Evolutionary conservation across 2,797 vertebrate genomes (phyloP).

Genomic region (Falco columbarius): DNA sequence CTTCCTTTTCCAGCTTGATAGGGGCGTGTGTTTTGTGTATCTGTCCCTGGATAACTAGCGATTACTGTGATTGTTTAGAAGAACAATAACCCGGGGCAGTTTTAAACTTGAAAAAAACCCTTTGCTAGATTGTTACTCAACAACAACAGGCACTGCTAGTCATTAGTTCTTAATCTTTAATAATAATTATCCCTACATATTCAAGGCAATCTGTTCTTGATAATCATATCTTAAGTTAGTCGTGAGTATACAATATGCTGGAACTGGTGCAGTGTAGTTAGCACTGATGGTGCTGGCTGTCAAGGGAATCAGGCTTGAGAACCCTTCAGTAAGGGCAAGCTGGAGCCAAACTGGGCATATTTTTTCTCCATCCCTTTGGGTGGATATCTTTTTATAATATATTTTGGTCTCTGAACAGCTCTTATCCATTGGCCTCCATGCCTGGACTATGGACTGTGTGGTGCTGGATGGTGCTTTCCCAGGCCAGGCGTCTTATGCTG

Average conservation of each 20-base stretch:
- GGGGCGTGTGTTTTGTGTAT: fast-evolving
- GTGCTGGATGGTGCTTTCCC: not conserved
- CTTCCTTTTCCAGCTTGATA: not conserved
- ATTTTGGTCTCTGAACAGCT: not conserved
- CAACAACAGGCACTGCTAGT: not conserved
- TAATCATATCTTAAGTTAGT: not conserved
- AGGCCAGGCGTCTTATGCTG: not conserved
- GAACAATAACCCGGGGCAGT: not conserved
- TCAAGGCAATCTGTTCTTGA: not conserved
- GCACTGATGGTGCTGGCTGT: not conserved
- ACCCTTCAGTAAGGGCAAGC: not conserved
- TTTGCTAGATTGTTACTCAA: not conserved
- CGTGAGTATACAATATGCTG: not conserved
- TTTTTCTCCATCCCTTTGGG: not conserved
- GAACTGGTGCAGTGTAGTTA: not conserved
- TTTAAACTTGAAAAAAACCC: not conserved
- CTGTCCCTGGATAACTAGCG: not conserved
- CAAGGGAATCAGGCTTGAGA: fast-evolving
- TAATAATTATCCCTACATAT: not conserved
- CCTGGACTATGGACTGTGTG: not conserved
- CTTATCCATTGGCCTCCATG: not conserved
- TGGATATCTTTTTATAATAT: not conserved
- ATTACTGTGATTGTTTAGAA: not conserved
- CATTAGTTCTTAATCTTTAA: not conserved
- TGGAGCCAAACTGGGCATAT: not conserved